Evolutionary conservation across 2,888 invertebrate species (phyloP), one percentile per base, ranked within the genome.

Genomic region (Caenorhabditis sp.): DNA sequence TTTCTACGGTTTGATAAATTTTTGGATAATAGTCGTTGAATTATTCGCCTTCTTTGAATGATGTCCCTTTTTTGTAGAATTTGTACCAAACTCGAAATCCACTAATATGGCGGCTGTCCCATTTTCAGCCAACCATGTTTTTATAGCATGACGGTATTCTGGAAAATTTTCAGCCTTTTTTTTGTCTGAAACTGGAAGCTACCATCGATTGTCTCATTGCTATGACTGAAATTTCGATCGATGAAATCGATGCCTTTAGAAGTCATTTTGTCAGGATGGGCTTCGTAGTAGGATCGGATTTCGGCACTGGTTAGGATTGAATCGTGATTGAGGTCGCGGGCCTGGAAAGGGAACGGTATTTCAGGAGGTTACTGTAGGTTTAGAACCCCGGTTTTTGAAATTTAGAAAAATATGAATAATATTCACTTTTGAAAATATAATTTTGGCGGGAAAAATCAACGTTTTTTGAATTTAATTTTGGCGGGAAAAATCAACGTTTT

Each of bases 211-310:
- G 60, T 62, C 3, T 56, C 61, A n/a, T 60, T 59, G 10, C 66
- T 59, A 7, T 10, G 8, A 27, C 62, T 62, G 50, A 73, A 68
- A 43, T 65, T 73, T 52, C 31, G 64, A n/a, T 73, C 73, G 12
- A 73, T 62, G 21, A 73, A 73, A 25, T 66, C 62, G 8, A 73
- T 31, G 0, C 73, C 73, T 62, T 73, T 62, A 53, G 68, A 62
- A 20, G 62, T 68, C 68, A 73, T 73, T 59, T 65, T 73, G 1
- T 65, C 61, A 0, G 68, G 73, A 66, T 73, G 73, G 14, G 36
- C 20, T 50, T 68, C 65, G 31, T 73, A 73, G 53, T 52, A 73
- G 1, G 50, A 36, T 3, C 67, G 64, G 4, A 73, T 73, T 63
- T 73, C 73, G 25, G 62, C 43, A 4, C 50, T n/a, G 5, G 73